Evolutionary conservation across 1,140 invertebrate genomes (phyloP), one percentile per base, ranked within the genome.

Genomic region (Caenorhabditis tropicalis): DNA sequence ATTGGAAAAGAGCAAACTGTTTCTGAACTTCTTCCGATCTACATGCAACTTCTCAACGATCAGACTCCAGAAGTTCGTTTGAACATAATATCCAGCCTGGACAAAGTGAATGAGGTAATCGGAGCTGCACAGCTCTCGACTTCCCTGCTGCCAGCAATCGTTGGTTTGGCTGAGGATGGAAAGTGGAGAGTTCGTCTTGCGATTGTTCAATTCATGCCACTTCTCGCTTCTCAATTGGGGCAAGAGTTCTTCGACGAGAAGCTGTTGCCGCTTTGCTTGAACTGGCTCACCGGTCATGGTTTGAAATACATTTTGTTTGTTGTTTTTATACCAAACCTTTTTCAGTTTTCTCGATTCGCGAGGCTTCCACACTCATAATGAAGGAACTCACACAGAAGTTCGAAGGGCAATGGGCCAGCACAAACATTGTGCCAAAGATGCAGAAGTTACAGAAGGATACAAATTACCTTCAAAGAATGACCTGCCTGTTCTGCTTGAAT

Each of bases 211-310:
- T 98, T 99, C 91, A 99, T 99, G 97, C 98, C 98, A 19, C 93
- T 99, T 0, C 92, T 99, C 87, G 98, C 98, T 84, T 96, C 96
- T 60, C 94, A 94, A 87, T 48, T 84, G 31, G 97, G 97, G 2
- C 96, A 98, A 51, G 97, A 99, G 91, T 99, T 99, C 92, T 99
- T 99, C 91, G 96, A 99, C 92, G 97, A 99, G 91, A 99, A 99
- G 92, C 93, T 99, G 16, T 97, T 97, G 88, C 94, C 95, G 3
- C 93, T 99, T 0, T 99, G 97, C 92, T 98, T 99, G 96, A 96
- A 95, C 27, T 99, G 98, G 98, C 93, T 99, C 0, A 95, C 98
- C 39, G 98, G 99, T 93, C 97, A 99, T 92, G n/a, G n/a, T n/a
- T n/a, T n/a, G n/a, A n/a, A n/a, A n/a, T n/a, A n/a, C n/a, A n/a